Percentiles rank a stretch among this genome's conserved stretches.
Conservation (phyloP, 2,888 invertebrate species). For the Drosophila subquinaria region DNA sequence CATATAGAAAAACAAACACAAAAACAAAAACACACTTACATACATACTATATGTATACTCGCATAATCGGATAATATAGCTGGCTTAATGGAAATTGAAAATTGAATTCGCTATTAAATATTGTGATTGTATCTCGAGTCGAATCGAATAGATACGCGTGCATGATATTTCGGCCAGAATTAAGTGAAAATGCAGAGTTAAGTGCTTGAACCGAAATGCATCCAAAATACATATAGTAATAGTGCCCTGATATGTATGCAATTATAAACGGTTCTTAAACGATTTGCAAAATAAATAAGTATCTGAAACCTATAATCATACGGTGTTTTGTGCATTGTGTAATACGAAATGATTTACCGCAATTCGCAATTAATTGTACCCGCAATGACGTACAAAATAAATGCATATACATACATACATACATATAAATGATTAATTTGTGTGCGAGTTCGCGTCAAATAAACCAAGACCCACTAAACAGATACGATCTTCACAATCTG, state of each 20-base stretch:
- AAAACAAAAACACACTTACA: neutral
- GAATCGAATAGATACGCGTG: neutral
- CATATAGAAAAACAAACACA: neutral
- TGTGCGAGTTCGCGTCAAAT: neutral
- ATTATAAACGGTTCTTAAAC: neutral
- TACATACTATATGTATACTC: neutral
- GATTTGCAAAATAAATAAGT: neutral
- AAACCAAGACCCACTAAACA: neutral
- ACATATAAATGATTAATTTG: neutral
- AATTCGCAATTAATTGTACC: neutral
- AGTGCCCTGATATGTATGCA: slow-evolving; percentile 18
- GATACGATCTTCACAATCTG: neutral
- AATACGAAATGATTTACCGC: neutral
- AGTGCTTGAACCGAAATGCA: neutral
- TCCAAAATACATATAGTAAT: neutral
- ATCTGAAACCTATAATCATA: neutral
- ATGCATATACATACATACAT: too few relatives aligned
- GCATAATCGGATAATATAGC: neutral
- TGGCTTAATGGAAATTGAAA: neutral
- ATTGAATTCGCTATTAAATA: neutral
- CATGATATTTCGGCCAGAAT: neutral
- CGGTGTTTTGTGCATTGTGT: slow-evolving; percentile 1
- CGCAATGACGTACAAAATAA: neutral
- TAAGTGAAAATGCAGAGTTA: slow-evolving; percentile 14
- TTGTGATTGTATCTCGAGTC: neutral